Evolutionary conservation across 2,888 invertebrate species (phyloP), one percentile per base, ranked within the genome.

Genomic region (Allacma fusca): DNA sequence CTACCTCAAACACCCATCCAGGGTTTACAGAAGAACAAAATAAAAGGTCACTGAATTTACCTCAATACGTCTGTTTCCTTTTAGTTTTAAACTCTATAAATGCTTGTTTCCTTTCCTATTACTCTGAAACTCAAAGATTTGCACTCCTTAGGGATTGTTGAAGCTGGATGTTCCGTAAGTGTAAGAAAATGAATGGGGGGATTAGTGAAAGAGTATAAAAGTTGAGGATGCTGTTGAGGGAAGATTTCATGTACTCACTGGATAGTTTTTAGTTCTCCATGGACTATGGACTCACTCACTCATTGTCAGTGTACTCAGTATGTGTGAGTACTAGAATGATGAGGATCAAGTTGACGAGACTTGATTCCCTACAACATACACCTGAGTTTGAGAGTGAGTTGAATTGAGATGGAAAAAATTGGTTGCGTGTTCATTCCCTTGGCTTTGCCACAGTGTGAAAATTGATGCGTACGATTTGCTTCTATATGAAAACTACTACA

Each of bases 401-500:
- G 29, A 65, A 24, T 65, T 65, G n/a, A 65, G 29, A 28, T 28
- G 29, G 29, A 65, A 65, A 65, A 26, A 65, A 65, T 24, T 28
- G 65, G 65, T 72, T 72, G 72, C 72, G 72, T 72, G 72, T 34
- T 59, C 34, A n/a, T 50, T 50, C 50, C 50, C 19, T 50, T 9
- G n/a, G n/a, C n/a, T n/a, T n/a, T 40, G 26, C 50, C 71, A 23
- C 72, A 72, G 72, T 72, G 72, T 72, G 72, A 72, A 62, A 72
- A 72, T 72, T 59, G 72, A 72, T 72, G 72, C 59, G 34, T 62
- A 72, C 57, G 34, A 34, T 9, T 50, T 50, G 50, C n/a, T 2
- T 50, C 16, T 5, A n/a, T 19, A 50, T 13, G 50, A 50, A 50
- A 50, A 9, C 2, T n/a, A n/a, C n/a, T n/a, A n/a, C n/a, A n/a